Base-by-base conservation (phyloP, 2,888 invertebrate genomes). In the Eilema caniola region DNA sequence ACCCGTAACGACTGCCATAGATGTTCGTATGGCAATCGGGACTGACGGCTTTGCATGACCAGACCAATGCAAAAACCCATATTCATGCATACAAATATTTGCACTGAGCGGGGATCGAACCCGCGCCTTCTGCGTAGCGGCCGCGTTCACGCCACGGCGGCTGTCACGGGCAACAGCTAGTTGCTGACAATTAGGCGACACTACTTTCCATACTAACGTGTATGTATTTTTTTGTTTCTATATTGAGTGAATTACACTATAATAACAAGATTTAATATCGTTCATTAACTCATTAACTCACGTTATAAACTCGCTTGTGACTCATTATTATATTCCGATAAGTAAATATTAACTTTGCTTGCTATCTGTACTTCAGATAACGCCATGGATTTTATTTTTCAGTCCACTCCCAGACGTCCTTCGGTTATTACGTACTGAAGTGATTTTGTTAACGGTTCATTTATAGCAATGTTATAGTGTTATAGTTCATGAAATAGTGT, bases 301-400 rank as follows among this genome's bases (percentile, higher is more conserved):
- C 33, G 2, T 33, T 66, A 66, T 57, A 57, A 66, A 61, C 41
- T 41, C 47, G 8, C n/a, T 3, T 31, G 20, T 59, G 57, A 57
- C 37, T 59, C 62, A 67, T 33, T 5, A 68, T 68, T 68, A 57
- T 64, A 41, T 24, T 25, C 41, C 24, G 37, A 64, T 60, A 62
- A 69, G 56, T 53, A 67, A 74, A 71, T 71, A 74, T 81, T 80
- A 16, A 56, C 31, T 73, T 74, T 62, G 41, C 28, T 1, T 81
- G 80, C 76, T 81, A 73, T 76, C 81, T 11, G 63, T 81, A 80
- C 78, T 14, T 24, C 53, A 61, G 72, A 70, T 71, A 73, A 61
- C 31, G 10, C 31, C 25, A 67, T 47, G 37, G 62, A 63, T 63
- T 23, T 60, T 14, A 53, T 63, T 67, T 74, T 72, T 57, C 72